These are phyloP conservation scores for Hecatera dysodea DNA, from an alignment of 2,888 invertebrate species.

Conservation along the genomic window DNA sequence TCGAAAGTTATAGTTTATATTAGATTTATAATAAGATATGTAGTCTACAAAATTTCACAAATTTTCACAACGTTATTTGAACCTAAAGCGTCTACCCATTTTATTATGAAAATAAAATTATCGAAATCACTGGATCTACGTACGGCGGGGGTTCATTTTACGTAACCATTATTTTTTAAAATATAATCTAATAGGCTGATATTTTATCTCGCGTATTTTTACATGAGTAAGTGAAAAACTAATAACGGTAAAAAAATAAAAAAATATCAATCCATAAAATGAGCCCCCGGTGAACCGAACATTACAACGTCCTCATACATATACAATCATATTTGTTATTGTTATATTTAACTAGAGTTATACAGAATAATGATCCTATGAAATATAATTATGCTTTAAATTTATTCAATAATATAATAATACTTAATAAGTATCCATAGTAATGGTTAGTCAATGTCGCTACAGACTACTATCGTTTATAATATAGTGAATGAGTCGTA, in stretches of 20 bases:
- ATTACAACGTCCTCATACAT: slow-evolving; percentile 72
- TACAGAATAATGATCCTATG: slow-evolving; percentile 92
- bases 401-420: slow-evolving; percentile 91
- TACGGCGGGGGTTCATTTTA: slow-evolving; percentile 87
- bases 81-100: slow-evolving; percentile 91
- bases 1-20: slow-evolving; percentile 91
- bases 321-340: slow-evolving; percentile 87
- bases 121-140: slow-evolving; percentile 89
- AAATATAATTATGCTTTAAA: slow-evolving; percentile 91
- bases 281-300: slow-evolving; percentile 87
- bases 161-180: slow-evolving; percentile 90
- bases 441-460: slow-evolving; percentile 91
- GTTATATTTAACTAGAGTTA: slow-evolving; percentile 91
- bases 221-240: slow-evolving; percentile 89
- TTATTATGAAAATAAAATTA: slow-evolving; percentile 91
- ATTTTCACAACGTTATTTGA: slow-evolving; percentile 91
- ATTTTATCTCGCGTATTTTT: slow-evolving; percentile 86
- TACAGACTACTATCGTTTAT: slow-evolving; percentile 89
- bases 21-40: slow-evolving; percentile 91
- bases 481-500: slow-evolving; percentile 89
- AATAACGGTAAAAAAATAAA: slow-evolving; percentile 91
- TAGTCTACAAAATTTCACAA: slow-evolving; percentile 91
- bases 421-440: slow-evolving; percentile 91
- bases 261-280: slow-evolving; percentile 90
- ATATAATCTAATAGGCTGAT: slow-evolving; percentile 91